Evolutionary conservation across 92 coral and sea anemone species (phyloP).

Genomic region (Anthopleura xanthogrammica): DNA sequence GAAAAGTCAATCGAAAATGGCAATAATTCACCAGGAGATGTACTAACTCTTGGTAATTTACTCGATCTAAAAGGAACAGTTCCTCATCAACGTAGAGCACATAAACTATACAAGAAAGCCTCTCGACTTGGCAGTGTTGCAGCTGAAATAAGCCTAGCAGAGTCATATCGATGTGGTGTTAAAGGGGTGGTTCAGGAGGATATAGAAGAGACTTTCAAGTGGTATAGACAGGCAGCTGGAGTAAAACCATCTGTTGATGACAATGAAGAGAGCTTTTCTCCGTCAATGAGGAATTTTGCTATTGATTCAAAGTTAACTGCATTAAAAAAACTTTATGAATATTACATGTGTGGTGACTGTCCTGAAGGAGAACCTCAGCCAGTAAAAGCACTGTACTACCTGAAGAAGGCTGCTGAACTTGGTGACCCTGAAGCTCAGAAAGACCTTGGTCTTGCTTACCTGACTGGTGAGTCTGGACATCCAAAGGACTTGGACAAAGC

Average conservation of each 20-base stretch:
- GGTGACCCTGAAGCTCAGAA: no score
- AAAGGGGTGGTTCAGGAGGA: slow-evolving; percentile 61
- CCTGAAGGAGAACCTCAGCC: slow-evolving; percentile 61
- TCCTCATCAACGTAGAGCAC: slow-evolving; percentile 50
- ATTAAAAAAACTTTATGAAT: slow-evolving; percentile 30
- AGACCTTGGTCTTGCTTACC: no score
- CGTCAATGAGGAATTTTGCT: background rate
- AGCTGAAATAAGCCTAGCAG: slow-evolving; percentile 56
- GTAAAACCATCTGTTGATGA: slow-evolving; percentile 25
- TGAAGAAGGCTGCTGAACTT: no score
- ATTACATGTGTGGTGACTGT: slow-evolving; percentile 48
- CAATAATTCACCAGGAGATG: background rate
- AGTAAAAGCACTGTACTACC: slow-evolving; percentile 36
- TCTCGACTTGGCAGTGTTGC: slow-evolving; percentile 41
- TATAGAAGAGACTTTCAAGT: no score
- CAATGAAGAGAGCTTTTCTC: slow-evolving; percentile 9
- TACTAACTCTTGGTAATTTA: slow-evolving; percentile 31
- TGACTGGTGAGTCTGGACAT: no score
- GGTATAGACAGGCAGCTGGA: slow-evolving; percentile 65
- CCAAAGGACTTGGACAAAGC: no score
- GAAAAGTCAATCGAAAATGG: slow-evolving; percentile 40
- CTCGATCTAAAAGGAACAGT: slow-evolving; percentile 43
- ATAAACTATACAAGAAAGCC: slow-evolving; percentile 52
- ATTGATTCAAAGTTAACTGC: slow-evolving; percentile 15
- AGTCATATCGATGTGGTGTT: slow-evolving; percentile 64